Evolutionary conservation across 2,113 vertebrate species (phyloP).

Genomic region (Periophthalmus modestus): DNA sequence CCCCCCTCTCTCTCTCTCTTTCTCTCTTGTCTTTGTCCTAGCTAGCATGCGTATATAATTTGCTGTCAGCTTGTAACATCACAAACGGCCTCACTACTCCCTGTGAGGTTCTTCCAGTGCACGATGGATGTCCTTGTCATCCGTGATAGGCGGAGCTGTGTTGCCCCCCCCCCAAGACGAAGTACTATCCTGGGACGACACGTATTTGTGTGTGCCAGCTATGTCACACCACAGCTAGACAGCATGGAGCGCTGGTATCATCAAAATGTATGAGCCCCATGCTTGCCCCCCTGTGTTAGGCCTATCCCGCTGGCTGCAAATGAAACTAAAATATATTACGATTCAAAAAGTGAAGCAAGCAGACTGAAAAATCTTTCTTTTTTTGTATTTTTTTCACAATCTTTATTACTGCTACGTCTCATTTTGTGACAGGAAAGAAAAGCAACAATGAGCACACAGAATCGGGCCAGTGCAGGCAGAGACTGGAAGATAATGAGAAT

Average conservation of each 20-base stretch:
- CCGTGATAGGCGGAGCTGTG: slow-evolving; percentile 37
- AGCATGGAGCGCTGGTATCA: slow-evolving; percentile 34
- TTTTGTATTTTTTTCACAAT: background rate
- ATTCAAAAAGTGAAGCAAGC: slow-evolving; percentile 22
- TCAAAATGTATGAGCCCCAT: slow-evolving; percentile 36
- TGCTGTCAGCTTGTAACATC: background rate
- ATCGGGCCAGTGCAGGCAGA: slow-evolving; percentile 39
- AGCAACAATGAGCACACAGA: slow-evolving; percentile 51
- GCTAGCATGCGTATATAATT: no score
- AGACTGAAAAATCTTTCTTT: slow-evolving; percentile 26
- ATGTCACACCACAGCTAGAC: slow-evolving; percentile 38
- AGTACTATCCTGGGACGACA: background rate
- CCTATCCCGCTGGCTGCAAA: slow-evolving; percentile 9
- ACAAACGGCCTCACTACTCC: background rate
- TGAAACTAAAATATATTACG: slow-evolving; percentile 28
- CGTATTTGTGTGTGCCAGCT: slow-evolving; percentile 16
- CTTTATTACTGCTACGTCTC: slow-evolving; percentile 30
- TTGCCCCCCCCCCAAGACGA: background rate
- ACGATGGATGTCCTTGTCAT: slow-evolving; percentile 58
- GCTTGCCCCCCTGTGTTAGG: slow-evolving; percentile 1
- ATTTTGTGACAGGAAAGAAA: slow-evolving; percentile 49
- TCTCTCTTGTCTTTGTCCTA: no score
- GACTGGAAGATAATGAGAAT: slow-evolving; percentile 62
- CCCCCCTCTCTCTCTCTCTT: no score
- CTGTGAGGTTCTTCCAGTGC: slow-evolving; percentile 23